Evolutionary conservation across 2,888 invertebrate species (phyloP), one percentile per base, ranked within the genome.

Genomic region (Poecilobothrus nobilitatus): DNA sequence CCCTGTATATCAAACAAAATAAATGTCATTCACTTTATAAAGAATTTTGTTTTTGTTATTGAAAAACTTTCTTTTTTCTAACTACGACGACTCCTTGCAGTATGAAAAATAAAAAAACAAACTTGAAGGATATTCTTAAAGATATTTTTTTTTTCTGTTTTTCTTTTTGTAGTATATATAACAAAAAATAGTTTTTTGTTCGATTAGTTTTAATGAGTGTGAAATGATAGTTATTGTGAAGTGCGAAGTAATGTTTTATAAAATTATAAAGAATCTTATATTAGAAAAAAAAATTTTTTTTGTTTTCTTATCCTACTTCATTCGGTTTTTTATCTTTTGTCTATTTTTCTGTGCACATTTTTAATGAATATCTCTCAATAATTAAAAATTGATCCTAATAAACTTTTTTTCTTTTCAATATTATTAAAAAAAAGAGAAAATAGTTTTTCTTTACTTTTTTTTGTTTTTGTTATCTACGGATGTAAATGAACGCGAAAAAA

Each of bases 381-480:
- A 53, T 53, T 53, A 53, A 53, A 53, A 53, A 53, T 53, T 53
- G 53, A 53, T 53, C 53, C 53, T 53, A 53, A 53, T 53, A 18
- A 53, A 53, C 15, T 18, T 6, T 53, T n/a, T 53, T 53, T 44
- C n/a, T n/a, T 27, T 27, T 2, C 2, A 53, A 53, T 53, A 53
- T 53, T 18, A 53, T 53, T 53, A 44, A 8, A 27, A 27, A 27
- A 27, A 27, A 27, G 27, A 44, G 15, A 44, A 44, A 44, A 44
- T 34, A 34, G 8, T n/a, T n/a, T n/a, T n/a, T n/a, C n/a, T n/a
- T n/a, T n/a, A n/a, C n/a, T n/a, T n/a, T n/a, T n/a, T n/a, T n/a
- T n/a, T n/a, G 34, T 34, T 34, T 34, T 34, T 34, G 34, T 34
- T 8, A 2, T 7, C 7, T 37, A 8, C 2, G 53, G 15, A 18